Percentiles rank a stretch among this genome's conserved stretches.
These are phyloP conservation scores for Sinocyclocheilus maitianheensis DNA, from an alignment of 2,113 vertebrate genomes.

Conservation along the genomic window DNA sequence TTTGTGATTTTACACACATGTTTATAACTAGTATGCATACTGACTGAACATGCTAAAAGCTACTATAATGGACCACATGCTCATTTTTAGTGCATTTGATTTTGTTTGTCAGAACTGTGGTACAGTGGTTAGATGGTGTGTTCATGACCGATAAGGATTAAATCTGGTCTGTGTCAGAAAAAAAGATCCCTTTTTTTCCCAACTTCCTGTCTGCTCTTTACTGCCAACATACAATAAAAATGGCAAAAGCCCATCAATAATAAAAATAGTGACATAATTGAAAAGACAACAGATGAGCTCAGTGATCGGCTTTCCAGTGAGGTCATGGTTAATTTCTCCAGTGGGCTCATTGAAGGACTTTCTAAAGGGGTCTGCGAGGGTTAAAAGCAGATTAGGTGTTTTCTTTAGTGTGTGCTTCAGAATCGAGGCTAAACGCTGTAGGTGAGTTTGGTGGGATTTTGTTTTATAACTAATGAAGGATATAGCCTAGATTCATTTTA, in stretches of 20 bases:
- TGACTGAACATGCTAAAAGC: no score
- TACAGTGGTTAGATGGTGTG: no score
- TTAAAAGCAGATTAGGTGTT: background rate
- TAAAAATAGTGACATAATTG: background rate
- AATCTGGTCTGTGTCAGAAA: background rate
- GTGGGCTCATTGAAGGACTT: background rate
- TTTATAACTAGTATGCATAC: no score
- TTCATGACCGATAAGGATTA: no score
- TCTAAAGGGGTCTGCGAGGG: background rate
- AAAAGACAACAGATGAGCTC: constrained; percentile 22
- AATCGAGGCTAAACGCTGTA: no score
- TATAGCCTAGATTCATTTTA: no score
- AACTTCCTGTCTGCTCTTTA: background rate
- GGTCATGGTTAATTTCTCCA: background rate
- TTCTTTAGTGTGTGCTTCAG: background rate
- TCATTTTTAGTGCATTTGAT: no score
- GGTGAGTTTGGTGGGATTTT: no score
- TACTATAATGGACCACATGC: no score
- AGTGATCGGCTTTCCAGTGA: background rate
- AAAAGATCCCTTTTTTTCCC: background rate
- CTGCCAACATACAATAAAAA: background rate
- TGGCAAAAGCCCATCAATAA: background rate
- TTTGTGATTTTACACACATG: no score
- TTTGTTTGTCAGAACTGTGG: background rate
- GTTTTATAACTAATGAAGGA: no score